Conservation (phyloP, 2,888 invertebrate species). For the Ferdinandea cuprea region DNA sequence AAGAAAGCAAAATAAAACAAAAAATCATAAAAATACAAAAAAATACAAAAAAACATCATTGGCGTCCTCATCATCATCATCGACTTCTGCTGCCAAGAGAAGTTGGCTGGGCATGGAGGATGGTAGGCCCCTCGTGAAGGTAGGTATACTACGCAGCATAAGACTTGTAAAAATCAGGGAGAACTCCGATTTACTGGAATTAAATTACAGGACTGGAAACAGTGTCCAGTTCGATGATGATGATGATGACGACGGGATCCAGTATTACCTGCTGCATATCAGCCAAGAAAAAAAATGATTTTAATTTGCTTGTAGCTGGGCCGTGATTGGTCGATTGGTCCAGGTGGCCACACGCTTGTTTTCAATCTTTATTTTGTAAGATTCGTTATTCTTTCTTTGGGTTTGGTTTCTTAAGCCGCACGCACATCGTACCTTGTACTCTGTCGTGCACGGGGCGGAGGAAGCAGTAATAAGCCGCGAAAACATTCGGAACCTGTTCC, state of each 20-base stretch:
- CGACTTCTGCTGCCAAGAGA: constrained; percentile 6
- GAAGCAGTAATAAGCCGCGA: constrained; percentile 81
- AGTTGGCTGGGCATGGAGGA: constrained; percentile 38
- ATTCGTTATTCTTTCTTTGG: constrained; percentile 62
- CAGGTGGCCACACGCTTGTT: constrained; percentile 81
- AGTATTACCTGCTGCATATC: constrained; percentile 73
- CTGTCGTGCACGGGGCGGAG: constrained; percentile 34
- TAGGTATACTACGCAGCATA: constrained; percentile 18
- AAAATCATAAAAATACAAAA: constrained; percentile 48
- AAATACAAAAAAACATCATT: constrained; percentile 41
- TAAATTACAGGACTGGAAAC: constrained; percentile 74
- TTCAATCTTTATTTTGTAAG: constrained; percentile 75
- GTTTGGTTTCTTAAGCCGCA: constrained; percentile 47
- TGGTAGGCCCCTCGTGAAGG: too few species aligned
- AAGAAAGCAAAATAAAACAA: constrained; percentile 26
- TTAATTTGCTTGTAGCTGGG: constrained; percentile 76
- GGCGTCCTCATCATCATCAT: constrained; percentile 25
- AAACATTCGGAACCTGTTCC: constrained; percentile 77
- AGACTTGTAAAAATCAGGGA: constrained; percentile 24
- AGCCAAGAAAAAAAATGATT: constrained; percentile 77
- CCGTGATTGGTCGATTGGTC: constrained; percentile 80
- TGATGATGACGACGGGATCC: constrained; percentile 73
- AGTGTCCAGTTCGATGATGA: constrained; percentile 73
- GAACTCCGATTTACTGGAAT: constrained; percentile 67
- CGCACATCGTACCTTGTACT: constrained; percentile 63